Conservation (phyloP, 2,888 invertebrate species). For the Macrosiphum euphorbiae region DNA sequence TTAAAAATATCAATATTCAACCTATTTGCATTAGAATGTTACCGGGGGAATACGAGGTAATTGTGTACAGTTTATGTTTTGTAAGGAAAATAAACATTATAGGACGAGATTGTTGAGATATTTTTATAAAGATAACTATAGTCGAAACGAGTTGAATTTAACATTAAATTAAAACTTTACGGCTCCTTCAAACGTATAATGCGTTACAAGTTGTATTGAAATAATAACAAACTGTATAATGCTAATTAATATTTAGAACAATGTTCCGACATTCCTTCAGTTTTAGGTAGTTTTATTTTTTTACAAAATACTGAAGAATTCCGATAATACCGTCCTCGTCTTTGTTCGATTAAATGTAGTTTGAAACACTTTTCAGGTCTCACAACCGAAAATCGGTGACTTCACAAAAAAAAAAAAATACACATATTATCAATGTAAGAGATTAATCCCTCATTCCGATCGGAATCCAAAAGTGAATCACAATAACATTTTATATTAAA, state of each 20-base stretch:
- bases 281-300: neutral
- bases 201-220: neutral
- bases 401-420: neutral
- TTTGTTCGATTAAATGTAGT: neutral
- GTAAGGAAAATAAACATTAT: neutral
- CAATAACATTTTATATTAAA: neutral
- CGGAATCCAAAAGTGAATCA: neutral
- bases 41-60: too few species aligned
- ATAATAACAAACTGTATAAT: neutral
- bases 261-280: neutral
- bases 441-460: neutral
- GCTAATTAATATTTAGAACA: neutral
- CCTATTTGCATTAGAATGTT: too few species aligned
- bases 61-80: neutral
- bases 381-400: neutral
- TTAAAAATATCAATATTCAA: too few species aligned
- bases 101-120: neutral
- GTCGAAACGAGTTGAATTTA: neutral
- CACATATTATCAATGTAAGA: neutral
- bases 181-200: neutral
- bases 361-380: neutral
- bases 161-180: neutral
- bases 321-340: neutral
- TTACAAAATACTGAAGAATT: neutral
- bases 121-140: neutral